Percentiles rank a stretch among this genome's conserved stretches.
Conservation (phyloP, 2,797 vertebrate genomes). For the Podarcis lilfordi region DNA sequence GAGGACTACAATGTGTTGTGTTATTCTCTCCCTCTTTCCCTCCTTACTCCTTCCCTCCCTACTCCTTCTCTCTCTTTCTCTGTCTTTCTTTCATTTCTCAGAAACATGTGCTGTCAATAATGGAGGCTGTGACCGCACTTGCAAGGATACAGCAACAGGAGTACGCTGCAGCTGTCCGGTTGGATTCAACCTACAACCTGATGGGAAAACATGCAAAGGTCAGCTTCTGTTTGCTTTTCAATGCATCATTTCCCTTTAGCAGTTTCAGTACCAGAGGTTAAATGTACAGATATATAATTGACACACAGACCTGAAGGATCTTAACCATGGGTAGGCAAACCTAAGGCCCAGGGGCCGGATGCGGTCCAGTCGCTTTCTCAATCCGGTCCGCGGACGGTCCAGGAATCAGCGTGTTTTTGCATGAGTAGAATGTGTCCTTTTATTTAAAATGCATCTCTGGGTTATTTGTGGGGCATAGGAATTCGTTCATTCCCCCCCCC, state of each 20-base stretch:
- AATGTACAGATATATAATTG: constrained; percentile 63
- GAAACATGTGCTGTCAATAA: constrained; percentile 99
- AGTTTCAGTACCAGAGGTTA: constrained; percentile 39
- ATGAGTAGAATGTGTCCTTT: no score
- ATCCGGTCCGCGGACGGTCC: no score
- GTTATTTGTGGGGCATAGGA: no score
- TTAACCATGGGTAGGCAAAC: background rate
- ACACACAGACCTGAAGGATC: constrained; percentile 20
- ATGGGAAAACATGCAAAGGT: constrained; percentile 99
- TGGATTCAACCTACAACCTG: constrained; percentile 95
- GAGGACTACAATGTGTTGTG: constrained; percentile 59
- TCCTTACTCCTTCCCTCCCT: constrained; percentile 64
- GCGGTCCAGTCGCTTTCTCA: no score
- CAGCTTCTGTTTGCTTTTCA: constrained; percentile 78
- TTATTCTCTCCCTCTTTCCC: constrained; percentile 56
- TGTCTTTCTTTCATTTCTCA: constrained; percentile 76
- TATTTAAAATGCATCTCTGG: no score
- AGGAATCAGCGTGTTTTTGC: no score
- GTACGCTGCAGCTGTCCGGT: constrained; percentile 97
- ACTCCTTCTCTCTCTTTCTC: constrained; percentile 52
- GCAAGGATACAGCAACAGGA: constrained; percentile 96
- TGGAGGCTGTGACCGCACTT: constrained; percentile 95
- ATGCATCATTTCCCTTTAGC: constrained; percentile 68
- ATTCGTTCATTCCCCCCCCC: no score
- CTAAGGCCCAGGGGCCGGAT: no score